A percentile compares a stretch with the other conserved stretches of the same genome.
phyloP scores from a whole-genome alignment of 1,140 invertebrate species.

The Pachyrhynchus sulphureomaculatus region DNA sequence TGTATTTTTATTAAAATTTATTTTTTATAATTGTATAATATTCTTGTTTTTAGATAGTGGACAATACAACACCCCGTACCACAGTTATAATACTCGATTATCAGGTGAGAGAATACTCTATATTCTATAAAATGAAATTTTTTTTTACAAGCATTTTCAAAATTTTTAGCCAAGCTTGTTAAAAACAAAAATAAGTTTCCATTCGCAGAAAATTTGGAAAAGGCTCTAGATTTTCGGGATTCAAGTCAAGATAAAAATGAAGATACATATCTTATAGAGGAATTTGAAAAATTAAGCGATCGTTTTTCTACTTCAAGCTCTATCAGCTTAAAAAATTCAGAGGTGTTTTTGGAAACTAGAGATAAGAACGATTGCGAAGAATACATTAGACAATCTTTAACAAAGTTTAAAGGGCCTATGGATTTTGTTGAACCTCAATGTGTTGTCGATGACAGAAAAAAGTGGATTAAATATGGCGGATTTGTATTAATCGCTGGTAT shows the following conservation, averaged over 20 bases:
- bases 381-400: background rate
- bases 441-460: background rate
- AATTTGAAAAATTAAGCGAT: background rate
- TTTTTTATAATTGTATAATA: background rate
- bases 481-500: slow-evolving; percentile 4
- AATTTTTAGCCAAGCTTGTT: too few species aligned
- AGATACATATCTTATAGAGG: background rate
- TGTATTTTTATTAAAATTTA: background rate
- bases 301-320: background rate
- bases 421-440: slow-evolving; percentile 9
- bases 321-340: background rate
- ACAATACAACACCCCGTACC: slow-evolving; percentile 2
- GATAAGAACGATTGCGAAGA: background rate
- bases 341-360: background rate
- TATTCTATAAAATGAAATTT: too few species aligned
- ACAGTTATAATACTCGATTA: slow-evolving; percentile 15
- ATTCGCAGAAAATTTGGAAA: background rate
- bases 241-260: background rate
- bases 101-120: slow-evolving; percentile 2
- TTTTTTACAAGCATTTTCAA: too few species aligned
- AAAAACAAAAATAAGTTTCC: too few species aligned
- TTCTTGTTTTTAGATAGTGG: slow-evolving; percentile 6
- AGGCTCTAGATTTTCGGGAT: background rate
- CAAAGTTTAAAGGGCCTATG: background rate
- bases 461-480: slow-evolving; percentile 8